Evolutionary conservation across 2,113 vertebrate species (phyloP).

Genomic region (Zapus hudsonius): DNA sequence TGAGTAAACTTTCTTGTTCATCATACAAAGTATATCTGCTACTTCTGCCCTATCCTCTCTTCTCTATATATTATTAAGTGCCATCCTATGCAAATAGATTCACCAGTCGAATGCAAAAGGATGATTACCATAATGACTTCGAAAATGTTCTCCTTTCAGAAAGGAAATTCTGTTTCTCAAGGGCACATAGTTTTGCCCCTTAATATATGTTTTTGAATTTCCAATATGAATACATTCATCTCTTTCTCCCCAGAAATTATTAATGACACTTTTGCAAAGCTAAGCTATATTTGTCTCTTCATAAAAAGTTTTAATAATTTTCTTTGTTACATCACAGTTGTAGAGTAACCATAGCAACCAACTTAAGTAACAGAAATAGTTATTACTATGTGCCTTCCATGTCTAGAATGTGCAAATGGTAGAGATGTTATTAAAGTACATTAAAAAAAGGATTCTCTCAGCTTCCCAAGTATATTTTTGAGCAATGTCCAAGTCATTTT

Average conservation of each 20-base stretch:
- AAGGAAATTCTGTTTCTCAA: conserved; percentile 75
- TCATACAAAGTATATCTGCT: conserved; percentile 36
- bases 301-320: conserved; percentile 69
- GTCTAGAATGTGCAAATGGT: conserved; percentile 38
- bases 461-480: neutral
- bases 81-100: conserved; percentile 56
- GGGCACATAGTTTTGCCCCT: conserved; percentile 44
- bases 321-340: conserved; percentile 75
- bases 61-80: conserved; percentile 36
- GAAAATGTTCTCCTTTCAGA: conserved; percentile 61
- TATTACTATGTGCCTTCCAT: conserved; percentile 52
- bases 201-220: conserved; percentile 70
- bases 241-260: conserved; percentile 64
- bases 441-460: conserved; percentile 50
- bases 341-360: conserved; percentile 76
- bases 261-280: conserved; percentile 70
- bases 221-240: conserved; percentile 75
- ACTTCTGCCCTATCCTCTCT: conserved; percentile 12
- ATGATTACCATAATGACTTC: conserved; percentile 70
- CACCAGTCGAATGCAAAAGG: conserved; percentile 11
- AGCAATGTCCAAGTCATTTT: conserved; percentile 18
- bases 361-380: conserved; percentile 65
- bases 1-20: conserved; percentile 57
- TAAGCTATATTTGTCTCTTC: conserved; percentile 61
- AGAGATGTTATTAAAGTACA: conserved; percentile 37